Percentiles rank a stretch among this genome's conserved stretches.
These are phyloP conservation scores for Eubucco bourcierii DNA, from an alignment of 2,113 vertebrate genomes.

Conservation along the genomic window DNA sequence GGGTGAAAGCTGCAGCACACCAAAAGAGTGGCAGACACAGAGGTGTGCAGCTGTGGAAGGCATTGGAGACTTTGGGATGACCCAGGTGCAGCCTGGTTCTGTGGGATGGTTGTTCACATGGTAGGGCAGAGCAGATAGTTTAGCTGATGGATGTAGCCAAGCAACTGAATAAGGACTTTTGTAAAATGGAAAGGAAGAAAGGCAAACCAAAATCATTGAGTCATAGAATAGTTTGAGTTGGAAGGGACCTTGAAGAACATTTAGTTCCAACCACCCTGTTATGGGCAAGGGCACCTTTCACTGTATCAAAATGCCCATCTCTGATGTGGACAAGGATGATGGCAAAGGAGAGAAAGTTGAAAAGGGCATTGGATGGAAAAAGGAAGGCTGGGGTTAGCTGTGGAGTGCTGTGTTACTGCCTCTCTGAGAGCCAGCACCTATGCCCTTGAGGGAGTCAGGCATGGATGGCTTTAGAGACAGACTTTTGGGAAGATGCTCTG, in stretches of 20 bases:
- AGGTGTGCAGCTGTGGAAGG: not conserved
- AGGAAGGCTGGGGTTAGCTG: not conserved
- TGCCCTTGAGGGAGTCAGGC: not conserved
- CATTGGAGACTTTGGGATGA: not conserved
- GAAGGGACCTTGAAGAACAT: not conserved
- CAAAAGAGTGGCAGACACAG: not conserved
- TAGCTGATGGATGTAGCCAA: fast-evolving
- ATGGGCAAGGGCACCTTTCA: not conserved
- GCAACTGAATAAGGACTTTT: not conserved
- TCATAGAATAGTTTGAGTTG: not conserved
- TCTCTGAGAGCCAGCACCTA: not conserved
- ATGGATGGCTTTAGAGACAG: not conserved
- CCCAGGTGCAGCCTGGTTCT: not conserved
- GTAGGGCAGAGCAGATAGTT: not conserved
- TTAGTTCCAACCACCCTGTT: not conserved
- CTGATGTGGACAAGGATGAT: not conserved
- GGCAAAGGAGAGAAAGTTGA: not conserved
- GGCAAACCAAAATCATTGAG: not conserved
- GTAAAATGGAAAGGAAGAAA: not conserved
- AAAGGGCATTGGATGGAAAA: not conserved
- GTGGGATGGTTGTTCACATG: fast-evolving
- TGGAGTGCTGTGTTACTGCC: fast-evolving
- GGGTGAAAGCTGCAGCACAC: not conserved
- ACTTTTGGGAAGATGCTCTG: not conserved
- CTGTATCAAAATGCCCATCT: not conserved